phyloP scores from a whole-genome alignment of 2,113 vertebrate species.

The Pongo pygmaeus region DNA sequence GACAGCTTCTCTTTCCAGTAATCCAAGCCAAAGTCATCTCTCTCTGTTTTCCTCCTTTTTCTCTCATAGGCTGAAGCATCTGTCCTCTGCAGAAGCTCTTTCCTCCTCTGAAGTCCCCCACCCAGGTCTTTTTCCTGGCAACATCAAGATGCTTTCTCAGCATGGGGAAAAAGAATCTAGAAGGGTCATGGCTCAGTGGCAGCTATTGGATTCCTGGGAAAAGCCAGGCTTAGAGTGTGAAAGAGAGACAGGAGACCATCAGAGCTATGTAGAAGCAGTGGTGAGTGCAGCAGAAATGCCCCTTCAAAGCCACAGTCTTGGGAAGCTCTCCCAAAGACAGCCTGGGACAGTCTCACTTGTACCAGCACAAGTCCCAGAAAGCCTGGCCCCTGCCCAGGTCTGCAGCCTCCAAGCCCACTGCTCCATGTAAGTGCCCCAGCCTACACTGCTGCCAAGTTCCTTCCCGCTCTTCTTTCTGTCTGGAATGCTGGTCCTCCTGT shows the following conservation, averaged over 20 bases:
- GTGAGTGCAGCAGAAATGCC: not conserved
- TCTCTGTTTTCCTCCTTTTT: not conserved
- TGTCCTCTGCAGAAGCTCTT: not conserved
- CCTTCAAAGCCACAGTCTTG: not conserved
- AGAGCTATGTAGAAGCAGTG: accelerated
- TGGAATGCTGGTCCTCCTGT: accelerated
- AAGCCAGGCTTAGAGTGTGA: not conserved
- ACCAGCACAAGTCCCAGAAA: not conserved
- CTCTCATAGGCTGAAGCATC: accelerated
- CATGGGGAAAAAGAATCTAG: not conserved
- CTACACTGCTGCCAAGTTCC: not conserved
- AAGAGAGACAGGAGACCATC: not conserved
- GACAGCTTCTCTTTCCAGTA: not conserved
- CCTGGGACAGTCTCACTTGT: not conserved
- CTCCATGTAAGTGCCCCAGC: accelerated
- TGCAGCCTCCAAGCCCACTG: no score
- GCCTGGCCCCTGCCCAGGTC: not conserved
- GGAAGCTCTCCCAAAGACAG: not conserved
- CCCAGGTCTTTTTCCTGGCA: not conserved
- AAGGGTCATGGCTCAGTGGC: not conserved
- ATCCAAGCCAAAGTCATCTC: not conserved
- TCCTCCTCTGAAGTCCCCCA: not conserved
- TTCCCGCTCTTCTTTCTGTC: not conserved
- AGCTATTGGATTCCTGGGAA: not conserved
- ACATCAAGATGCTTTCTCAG: not conserved